phyloP scores from a whole-genome alignment of 2,797 vertebrate species.

The Anguilla pacifica region DNA sequence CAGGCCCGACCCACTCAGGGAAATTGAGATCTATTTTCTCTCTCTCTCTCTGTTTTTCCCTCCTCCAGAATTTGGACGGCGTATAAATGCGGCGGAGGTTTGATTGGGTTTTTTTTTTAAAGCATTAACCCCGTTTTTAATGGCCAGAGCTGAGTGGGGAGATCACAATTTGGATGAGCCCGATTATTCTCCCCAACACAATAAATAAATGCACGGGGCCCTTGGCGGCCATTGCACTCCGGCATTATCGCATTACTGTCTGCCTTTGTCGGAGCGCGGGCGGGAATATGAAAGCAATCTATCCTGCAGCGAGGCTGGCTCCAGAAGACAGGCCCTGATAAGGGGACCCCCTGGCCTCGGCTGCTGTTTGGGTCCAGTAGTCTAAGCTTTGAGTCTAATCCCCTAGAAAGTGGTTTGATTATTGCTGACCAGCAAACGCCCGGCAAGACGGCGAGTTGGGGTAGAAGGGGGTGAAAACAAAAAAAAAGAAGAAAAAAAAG shows the following conservation, averaged over 20 bases:
- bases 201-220: conserved; percentile 88
- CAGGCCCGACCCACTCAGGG: conserved; percentile 82
- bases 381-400: conserved; percentile 96
- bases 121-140: conserved; percentile 90
- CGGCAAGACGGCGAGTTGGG: conserved; percentile 67
- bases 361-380: conserved; percentile 96
- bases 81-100: conserved; percentile 75
- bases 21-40: conserved; percentile 80
- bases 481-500: conserved; percentile 51
- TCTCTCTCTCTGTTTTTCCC: background rate
- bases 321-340: conserved; percentile 97
- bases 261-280: conserved; percentile 91
- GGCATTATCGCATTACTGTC: conserved; percentile 98
- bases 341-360: conserved; percentile 89
- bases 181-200: conserved; percentile 89
- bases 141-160: conserved; percentile 85
- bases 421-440: conserved; percentile 99
- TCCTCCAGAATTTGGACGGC: conserved; percentile 57
- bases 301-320: conserved; percentile 92
- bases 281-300: conserved; percentile 95
- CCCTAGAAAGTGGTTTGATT: conserved; percentile 99
- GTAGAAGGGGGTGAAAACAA: conserved; percentile 57
- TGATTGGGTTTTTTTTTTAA: conserved; percentile 61
- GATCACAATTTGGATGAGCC: conserved; percentile 90
- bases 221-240: conserved; percentile 90